These are phyloP conservation scores for Chinchilla lanigera DNA, from an alignment of 2,113 vertebrate genomes.

Conservation along the genomic window DNA sequence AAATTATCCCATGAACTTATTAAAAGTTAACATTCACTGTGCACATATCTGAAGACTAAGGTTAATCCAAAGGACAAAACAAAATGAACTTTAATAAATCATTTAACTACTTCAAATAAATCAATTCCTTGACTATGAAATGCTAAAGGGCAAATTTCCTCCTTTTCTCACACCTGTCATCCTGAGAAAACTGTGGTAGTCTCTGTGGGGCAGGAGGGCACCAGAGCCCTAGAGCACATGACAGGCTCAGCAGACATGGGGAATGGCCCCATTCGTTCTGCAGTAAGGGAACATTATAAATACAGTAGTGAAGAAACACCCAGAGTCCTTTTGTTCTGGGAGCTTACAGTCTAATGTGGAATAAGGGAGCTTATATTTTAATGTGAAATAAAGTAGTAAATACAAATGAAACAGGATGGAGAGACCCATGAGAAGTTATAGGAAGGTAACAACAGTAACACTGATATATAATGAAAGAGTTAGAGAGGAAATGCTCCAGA, in stretches of 20 bases:
- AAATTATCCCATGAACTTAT: slow-evolving; percentile 16
- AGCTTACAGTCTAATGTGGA: not conserved
- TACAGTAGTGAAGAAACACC: not conserved
- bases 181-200: not conserved
- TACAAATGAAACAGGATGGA: slow-evolving; percentile 6
- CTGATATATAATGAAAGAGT: not conserved
- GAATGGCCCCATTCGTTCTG: not conserved
- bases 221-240: not conserved
- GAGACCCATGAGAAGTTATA: not conserved
- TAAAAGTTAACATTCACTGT: slow-evolving; percentile 57
- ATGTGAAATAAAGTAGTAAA: not conserved
- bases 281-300: not conserved
- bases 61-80: slow-evolving; percentile 62
- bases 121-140: slow-evolving; percentile 48
- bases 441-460: not conserved
- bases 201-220: not conserved
- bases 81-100: slow-evolving; percentile 72
- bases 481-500: not conserved
- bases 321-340: not conserved
- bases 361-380: not conserved
- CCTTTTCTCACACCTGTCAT: not conserved
- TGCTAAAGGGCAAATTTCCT: slow-evolving; percentile 13
- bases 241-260: not conserved
- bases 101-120: slow-evolving; percentile 56
- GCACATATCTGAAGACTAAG: slow-evolving; percentile 49